A percentile compares a stretch with the other conserved stretches of the same genome.
Conservation (phyloP, 2,888 invertebrate genomes). For the Eurytoma adleriae region DNA sequence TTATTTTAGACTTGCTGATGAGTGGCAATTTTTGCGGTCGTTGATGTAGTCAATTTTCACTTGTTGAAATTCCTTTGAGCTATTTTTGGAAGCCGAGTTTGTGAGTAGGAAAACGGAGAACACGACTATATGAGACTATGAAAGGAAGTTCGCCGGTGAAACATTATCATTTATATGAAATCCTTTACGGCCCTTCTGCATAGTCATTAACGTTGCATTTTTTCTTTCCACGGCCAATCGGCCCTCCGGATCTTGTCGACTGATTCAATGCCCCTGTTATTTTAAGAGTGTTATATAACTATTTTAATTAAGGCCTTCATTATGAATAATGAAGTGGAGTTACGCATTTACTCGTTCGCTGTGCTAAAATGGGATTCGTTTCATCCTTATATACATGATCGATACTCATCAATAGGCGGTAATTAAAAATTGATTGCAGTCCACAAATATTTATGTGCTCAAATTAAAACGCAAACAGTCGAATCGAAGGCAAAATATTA, state of each 20-base stretch:
- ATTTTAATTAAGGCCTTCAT: conserved; percentile 54
- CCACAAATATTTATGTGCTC: too few species aligned
- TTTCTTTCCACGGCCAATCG: conserved; percentile 38
- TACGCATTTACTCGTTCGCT: too few species aligned
- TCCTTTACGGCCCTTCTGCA: conserved; percentile 69
- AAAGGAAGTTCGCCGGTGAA: conserved; percentile 62
- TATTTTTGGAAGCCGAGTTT: conserved; percentile 55
- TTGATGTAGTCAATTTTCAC: conserved; percentile 64
- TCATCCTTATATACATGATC: too few species aligned
- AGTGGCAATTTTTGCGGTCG: background rate
- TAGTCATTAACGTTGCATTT: conserved; percentile 55
- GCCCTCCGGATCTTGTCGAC: conserved; percentile 35
- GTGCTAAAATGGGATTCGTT: too few species aligned
- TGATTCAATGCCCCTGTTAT: conserved; percentile 49
- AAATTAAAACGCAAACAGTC: too few species aligned
- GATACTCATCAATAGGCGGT: too few species aligned
- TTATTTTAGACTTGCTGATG: conserved; percentile 53
- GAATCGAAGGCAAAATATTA: too few species aligned
- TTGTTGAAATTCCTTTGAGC: conserved; percentile 72
- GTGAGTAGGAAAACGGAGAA: conserved; percentile 25
- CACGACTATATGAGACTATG: conserved; percentile 43
- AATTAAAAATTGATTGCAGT: too few species aligned
- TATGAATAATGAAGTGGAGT: conserved; percentile 20
- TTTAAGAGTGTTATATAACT: conserved; percentile 37
- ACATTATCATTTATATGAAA: conserved; percentile 75